These are phyloP conservation scores for Diploptera punctata DNA, from an alignment of 2,888 invertebrate species.

Conservation along the genomic window DNA sequence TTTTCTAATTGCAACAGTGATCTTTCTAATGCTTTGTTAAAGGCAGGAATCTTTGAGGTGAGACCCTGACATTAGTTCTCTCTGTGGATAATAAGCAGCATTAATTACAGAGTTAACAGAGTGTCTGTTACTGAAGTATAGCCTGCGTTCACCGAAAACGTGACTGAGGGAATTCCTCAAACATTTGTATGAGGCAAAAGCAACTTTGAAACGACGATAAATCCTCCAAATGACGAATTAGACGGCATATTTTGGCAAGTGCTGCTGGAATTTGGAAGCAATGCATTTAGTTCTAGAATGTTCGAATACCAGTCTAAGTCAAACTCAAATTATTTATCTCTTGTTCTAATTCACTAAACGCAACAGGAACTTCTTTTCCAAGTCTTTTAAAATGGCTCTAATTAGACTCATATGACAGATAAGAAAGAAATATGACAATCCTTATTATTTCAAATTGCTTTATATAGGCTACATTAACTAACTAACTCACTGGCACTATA, in stretches of 20 bases:
- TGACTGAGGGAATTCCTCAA: conserved; percentile 10
- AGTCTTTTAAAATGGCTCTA: neutral
- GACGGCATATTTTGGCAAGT: conserved; percentile 37
- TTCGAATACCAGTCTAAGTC: neutral
- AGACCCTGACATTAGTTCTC: no score
- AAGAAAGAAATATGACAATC: neutral
- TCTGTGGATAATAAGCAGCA: neutral
- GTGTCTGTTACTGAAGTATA: neutral
- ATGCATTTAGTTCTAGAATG: neutral
- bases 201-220: conserved; percentile 17
- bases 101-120: neutral
- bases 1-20: no score
- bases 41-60: no score
- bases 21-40: no score
- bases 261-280: conserved; percentile 31
- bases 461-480: no score
- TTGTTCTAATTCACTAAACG: neutral
- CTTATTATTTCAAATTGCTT: no score
- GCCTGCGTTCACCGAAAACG: neutral
- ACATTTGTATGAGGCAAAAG: neutral
- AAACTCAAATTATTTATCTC: conserved; percentile 6
- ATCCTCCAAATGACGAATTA: conserved; percentile 33
- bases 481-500: no score
- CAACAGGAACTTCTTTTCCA: neutral
- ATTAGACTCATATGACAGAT: neutral